These are phyloP conservation scores for Petrophora chlorosata DNA, from an alignment of 2,888 invertebrate species.

Conservation along the genomic window DNA sequence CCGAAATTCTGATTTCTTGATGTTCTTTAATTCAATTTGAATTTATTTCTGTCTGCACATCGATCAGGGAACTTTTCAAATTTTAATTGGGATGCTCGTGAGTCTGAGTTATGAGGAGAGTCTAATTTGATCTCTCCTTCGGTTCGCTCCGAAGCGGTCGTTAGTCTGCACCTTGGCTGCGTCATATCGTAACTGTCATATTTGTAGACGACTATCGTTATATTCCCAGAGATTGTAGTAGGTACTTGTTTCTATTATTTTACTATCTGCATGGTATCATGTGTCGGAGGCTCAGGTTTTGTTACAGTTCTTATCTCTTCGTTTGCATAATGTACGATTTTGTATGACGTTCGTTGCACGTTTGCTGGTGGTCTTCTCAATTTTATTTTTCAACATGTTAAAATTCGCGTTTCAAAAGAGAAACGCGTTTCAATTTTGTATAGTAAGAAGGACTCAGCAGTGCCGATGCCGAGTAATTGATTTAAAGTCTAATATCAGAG, in stretches of 20 bases:
- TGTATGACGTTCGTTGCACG: conserved; percentile 6
- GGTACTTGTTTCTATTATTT: too few species aligned
- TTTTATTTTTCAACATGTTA: not conserved
- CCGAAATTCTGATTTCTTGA: conserved; percentile 32
- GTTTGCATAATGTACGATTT: conserved; percentile 24
- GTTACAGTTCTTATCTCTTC: conserved; percentile 11
- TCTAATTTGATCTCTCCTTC: conserved; percentile 36
- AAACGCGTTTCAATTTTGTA: too few species aligned
- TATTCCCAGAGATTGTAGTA: conserved; percentile 44
- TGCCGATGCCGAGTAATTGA: too few species aligned
- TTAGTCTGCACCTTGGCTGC: conserved; percentile 51
- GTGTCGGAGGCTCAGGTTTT: conserved; percentile 25
- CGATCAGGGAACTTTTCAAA: conserved; percentile 50
- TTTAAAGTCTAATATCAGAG: too few species aligned
- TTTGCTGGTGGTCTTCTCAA: conserved; percentile 4
- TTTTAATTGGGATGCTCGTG: conserved; percentile 57
- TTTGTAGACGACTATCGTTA: conserved; percentile 46
- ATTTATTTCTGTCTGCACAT: conserved; percentile 47
- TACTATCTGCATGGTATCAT: too few species aligned
- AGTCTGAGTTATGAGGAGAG: conserved; percentile 50
- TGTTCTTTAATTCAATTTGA: conserved; percentile 26
- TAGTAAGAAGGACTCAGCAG: too few species aligned
- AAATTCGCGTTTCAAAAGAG: too few species aligned
- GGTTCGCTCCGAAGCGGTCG: conserved; percentile 36
- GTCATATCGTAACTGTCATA: conserved; percentile 49